phyloP scores from a whole-genome alignment of 2,888 invertebrate species.

The Diarsia mendica region DNA sequence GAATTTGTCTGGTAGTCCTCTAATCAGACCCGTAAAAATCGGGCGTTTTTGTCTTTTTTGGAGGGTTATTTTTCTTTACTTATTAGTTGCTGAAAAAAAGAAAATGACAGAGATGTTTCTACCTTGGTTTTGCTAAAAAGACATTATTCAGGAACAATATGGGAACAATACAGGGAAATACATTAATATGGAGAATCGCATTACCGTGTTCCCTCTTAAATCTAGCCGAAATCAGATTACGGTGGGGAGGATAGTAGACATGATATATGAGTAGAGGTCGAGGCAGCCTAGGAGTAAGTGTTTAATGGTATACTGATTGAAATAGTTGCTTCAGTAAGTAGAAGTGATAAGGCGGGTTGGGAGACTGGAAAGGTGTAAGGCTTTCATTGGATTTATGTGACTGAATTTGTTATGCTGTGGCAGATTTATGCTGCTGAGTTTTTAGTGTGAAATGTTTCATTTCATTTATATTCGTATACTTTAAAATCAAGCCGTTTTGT shows the following conservation, averaged over 20 bases:
- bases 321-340: conserved; percentile 9
- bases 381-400: neutral
- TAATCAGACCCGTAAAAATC: too few relatives aligned
- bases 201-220: conserved; percentile 10
- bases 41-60: too few relatives aligned
- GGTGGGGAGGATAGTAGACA: conserved; percentile 21
- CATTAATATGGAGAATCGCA: too few relatives aligned
- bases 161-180: too few relatives aligned
- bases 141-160: too few relatives aligned
- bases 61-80: too few relatives aligned
- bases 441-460: neutral
- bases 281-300: conserved; percentile 18
- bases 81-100: too few relatives aligned
- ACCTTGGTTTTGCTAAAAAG: too few relatives aligned
- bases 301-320: conserved; percentile 32
- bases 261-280: conserved; percentile 20
- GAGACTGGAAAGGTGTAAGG: neutral
- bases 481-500: neutral
- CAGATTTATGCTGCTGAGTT: neutral
- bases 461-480: too few relatives aligned
- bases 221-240: conserved; percentile 60
- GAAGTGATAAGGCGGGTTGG: neutral
- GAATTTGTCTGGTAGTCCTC: too few relatives aligned
- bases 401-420: neutral
- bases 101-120: too few relatives aligned